A percentile compares a stretch with the other conserved stretches of the same genome.
Conservation (phyloP, 2,888 invertebrate species). For the Podotricha telesiphe region DNA sequence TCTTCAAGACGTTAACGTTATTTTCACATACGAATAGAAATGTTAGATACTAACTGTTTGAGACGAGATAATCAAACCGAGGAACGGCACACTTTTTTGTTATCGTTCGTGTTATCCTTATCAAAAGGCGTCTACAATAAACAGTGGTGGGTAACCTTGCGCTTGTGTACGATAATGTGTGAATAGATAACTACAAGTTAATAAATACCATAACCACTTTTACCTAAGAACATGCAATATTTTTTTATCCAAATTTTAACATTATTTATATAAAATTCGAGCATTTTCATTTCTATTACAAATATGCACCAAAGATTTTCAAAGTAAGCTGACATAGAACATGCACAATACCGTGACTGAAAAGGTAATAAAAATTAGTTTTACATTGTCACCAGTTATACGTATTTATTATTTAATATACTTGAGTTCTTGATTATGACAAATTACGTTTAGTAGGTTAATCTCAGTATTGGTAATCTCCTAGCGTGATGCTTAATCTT, state of each 20-base stretch:
- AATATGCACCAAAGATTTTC: not conserved
- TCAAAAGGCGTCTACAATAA: constrained; percentile 65
- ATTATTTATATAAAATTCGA: not conserved
- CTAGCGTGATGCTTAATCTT: constrained; percentile 42
- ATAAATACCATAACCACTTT: constrained; percentile 41
- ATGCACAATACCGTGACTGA: constrained; percentile 7
- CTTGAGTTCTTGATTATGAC: constrained; percentile 37
- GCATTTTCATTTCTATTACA: not conserved
- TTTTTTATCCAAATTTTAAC: not conserved
- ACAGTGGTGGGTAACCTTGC: constrained; percentile 73
- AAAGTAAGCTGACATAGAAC: not conserved
- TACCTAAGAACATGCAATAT: not conserved
- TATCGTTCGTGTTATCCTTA: constrained; percentile 54
- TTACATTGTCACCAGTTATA: constrained; percentile 6
- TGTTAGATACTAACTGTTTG: not conserved
- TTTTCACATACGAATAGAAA: too few species aligned
- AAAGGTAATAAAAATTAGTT: not conserved
- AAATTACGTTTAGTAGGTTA: constrained; percentile 42
- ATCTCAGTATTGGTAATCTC: constrained; percentile 38
- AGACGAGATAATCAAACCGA: constrained; percentile 35
- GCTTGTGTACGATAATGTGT: constrained; percentile 46
- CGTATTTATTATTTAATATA: constrained; percentile 19
- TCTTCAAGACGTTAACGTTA: too few species aligned
- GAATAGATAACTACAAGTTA: constrained; percentile 42
- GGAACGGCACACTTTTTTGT: constrained; percentile 25